Base-by-base conservation (phyloP, 35 echinoderm and acorn worm species). In the Heliocidaris tuberculata region DNA sequence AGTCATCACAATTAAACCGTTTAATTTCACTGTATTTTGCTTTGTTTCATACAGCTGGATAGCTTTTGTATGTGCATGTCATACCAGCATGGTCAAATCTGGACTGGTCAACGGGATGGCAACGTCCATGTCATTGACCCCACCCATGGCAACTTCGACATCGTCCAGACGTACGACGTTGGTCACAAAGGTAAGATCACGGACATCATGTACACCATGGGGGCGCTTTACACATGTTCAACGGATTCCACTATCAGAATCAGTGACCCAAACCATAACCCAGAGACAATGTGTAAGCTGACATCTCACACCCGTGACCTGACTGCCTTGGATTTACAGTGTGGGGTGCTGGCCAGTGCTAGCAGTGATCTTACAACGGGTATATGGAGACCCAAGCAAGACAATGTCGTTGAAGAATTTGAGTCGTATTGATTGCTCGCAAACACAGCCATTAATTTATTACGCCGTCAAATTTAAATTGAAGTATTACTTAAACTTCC, bases 21-120 rank as follows among this genome's bases (percentile, higher is more conserved):
- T 56, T 9, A 13, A 56, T 56, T 56, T 56, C 15, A 13, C 52
- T 56, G 52, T 59, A 49, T 32, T 32, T 16, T 19, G 27, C 7
- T 50, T 60, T 94, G 87, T 59, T 19, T 10, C 59, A 86, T 93
- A 88, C 93, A 99, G 98, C 95, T 97, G 54, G 92, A 97, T 9
- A 97, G 94, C 78, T 99, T 96, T 85, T 96, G 97, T 30, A 97
- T 99, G 98, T 96, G 95, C 35, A 94, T 99, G 90, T 99, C 98
- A 11, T 99, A 99, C 31, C 95, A 91, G 10, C 71, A 96, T 21
- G 94, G 95, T 48, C 98, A 99, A 52, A 94, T 99, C 19, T 99
- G 98, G 98, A 94, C 95, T 0, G 98, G 98, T 30, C 94, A 95
- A 31, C 95, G 95, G 61, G 95, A 96, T 94, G 98, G 98, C 52